Conservation (phyloP, 1,140 invertebrate species). For the Sitophilus oryzae region DNA sequence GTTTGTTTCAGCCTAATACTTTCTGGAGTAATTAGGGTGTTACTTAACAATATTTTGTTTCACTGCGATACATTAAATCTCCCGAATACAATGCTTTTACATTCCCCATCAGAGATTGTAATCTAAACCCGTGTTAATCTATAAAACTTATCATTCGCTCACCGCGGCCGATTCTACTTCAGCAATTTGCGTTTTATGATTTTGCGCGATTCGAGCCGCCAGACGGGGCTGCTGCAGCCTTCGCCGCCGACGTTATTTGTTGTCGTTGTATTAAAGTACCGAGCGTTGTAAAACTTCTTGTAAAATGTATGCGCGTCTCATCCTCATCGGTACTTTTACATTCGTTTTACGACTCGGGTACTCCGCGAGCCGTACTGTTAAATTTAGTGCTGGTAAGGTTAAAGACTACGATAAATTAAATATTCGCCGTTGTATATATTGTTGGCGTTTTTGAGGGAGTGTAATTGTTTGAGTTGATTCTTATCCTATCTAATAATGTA, state of each 20-base stretch:
- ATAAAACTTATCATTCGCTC: neutral
- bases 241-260: slow-evolving; percentile 18
- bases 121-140: no score
- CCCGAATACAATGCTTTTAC: no score
- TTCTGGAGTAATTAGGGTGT: no score
- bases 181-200: neutral
- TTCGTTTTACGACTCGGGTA: slow-evolving; percentile 24
- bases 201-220: no score
- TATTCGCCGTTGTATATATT: slow-evolving; percentile 17
- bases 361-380: slow-evolving; percentile 22
- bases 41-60: no score
- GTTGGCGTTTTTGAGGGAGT: slow-evolving; percentile 7
- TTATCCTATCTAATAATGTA: neutral
- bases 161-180: neutral
- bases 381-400: slow-evolving; percentile 24
- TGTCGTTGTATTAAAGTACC: slow-evolving; percentile 21
- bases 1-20: no score
- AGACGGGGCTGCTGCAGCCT: neutral
- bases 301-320: slow-evolving; percentile 22
- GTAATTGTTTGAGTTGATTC: neutral
- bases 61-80: no score
- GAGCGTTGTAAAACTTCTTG: slow-evolving; percentile 25
- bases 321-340: slow-evolving; percentile 24
- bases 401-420: slow-evolving; percentile 24
- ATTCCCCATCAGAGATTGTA: no score